Percentiles rank a stretch among this genome's conserved stretches.
Evolutionary conservation across 2,888 invertebrate genomes (phyloP).

Genomic region (Synanthedon myopaeformis): DNA sequence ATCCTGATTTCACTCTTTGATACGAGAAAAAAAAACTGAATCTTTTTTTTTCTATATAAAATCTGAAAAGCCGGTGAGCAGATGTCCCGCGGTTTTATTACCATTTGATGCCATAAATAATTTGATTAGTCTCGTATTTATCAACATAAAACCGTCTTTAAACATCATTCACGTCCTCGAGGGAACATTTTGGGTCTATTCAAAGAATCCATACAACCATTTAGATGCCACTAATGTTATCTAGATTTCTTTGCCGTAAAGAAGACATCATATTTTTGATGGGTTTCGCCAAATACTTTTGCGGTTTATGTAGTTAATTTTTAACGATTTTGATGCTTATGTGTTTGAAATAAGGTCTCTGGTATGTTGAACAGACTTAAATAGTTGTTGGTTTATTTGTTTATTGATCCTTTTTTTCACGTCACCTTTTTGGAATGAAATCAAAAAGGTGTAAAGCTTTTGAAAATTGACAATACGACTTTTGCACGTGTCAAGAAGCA

Average conservation of each 20-base stretch:
- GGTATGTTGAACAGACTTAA: background rate
- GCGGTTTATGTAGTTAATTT: background rate
- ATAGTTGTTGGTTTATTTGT: constrained; percentile 32
- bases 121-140: constrained; percentile 69
- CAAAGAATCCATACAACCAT: constrained; percentile 38
- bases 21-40: constrained; percentile 6
- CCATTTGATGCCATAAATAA: constrained; percentile 67
- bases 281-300: constrained; percentile 13
- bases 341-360: background rate
- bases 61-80: constrained; percentile 20
- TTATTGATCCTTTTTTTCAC: constrained; percentile 38
- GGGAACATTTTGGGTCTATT: constrained; percentile 21
- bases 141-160: constrained; percentile 63
- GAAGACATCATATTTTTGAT: constrained; percentile 39
- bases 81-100: constrained; percentile 53
- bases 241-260: constrained; percentile 51
- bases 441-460: constrained; percentile 45
- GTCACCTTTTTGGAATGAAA: constrained; percentile 26
- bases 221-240: constrained; percentile 70
- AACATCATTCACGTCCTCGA: constrained; percentile 52
- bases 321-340: constrained; percentile 1
- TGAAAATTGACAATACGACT: constrained; percentile 21
- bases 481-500: constrained; percentile 46
- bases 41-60: constrained; percentile 6
- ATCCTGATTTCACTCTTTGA: too few species aligned